phyloP scores from a whole-genome alignment of 2,888 invertebrate species.

The Quadroppia sp. region DNA sequence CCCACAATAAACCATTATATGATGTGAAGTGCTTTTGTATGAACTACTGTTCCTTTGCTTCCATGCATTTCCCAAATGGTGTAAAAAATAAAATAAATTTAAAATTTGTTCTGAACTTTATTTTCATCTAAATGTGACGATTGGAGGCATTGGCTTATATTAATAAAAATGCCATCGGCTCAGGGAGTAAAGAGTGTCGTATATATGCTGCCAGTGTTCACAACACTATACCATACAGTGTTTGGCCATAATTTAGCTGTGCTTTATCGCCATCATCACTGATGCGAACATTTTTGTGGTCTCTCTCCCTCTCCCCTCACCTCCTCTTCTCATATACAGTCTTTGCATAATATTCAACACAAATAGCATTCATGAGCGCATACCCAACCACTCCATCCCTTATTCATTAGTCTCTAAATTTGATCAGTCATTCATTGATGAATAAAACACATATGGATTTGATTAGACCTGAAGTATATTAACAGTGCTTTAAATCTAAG shows the following conservation, averaged over 20 bases:
- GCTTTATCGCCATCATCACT: constrained; percentile 23
- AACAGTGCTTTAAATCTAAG: not conserved
- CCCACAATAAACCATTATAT: constrained; percentile 6
- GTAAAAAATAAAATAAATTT: constrained; percentile 19
- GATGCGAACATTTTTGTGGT: constrained; percentile 28
- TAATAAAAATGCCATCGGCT: constrained; percentile 6
- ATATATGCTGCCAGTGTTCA: not conserved
- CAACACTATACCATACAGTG: not conserved
- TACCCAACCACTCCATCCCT: constrained; percentile 11
- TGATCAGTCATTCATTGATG: constrained; percentile 21
- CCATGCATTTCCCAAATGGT: not conserved
- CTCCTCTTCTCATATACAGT: not conserved
- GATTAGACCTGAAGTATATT: constrained; percentile 6
- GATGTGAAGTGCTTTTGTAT: constrained; percentile 11
- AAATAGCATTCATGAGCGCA: not conserved
- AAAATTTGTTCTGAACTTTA: not conserved
- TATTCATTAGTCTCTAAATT: constrained; percentile 12
- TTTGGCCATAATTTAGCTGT: constrained; percentile 23
- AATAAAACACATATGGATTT: constrained; percentile 29
- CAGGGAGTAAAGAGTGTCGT: too few species aligned
- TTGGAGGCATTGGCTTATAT: too few species aligned
- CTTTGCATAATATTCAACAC: not conserved
- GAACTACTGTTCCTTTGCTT: not conserved
- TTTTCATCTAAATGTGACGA: not conserved
- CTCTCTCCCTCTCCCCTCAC: too few species aligned